Conservation (phyloP, 2,113 vertebrate genomes). For the Bungarus multicinctus region DNA sequence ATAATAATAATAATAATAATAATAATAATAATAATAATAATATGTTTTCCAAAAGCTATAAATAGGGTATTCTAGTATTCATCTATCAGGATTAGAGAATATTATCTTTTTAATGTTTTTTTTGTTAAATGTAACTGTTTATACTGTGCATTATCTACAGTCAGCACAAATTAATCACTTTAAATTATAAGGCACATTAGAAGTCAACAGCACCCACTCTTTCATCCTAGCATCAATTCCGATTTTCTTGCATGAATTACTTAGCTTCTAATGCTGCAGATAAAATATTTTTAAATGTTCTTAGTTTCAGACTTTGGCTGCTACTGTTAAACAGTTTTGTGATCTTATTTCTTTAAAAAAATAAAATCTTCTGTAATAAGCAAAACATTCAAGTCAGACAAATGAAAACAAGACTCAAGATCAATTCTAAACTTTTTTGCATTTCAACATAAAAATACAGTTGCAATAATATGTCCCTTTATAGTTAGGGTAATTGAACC, state of each 20-base stretch:
- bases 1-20: no score
- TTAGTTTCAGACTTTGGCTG: neutral
- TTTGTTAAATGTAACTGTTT: conserved; percentile 29
- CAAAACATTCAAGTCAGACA: neutral
- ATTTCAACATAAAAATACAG: neutral
- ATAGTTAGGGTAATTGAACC: neutral
- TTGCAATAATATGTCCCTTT: neutral
- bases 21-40: no score
- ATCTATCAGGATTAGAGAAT: conserved; percentile 6
- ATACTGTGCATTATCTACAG: conserved; percentile 29
- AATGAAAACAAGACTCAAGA: neutral
- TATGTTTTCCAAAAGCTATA: conserved; percentile 13
- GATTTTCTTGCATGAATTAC: neutral
- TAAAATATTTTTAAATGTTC: neutral
- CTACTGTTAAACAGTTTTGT: neutral
- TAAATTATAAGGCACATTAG: conserved; percentile 16
- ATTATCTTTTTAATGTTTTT: conserved; percentile 35
- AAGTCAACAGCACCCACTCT: neutral
- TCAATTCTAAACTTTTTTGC: neutral
- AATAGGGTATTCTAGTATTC: conserved; percentile 29
- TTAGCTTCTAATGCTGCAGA: neutral
- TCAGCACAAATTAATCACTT: conserved; percentile 37
- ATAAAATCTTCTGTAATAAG: neutral
- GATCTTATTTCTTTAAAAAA: neutral
- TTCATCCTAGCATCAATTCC: neutral